Evolutionary conservation across 2,113 vertebrate genomes (phyloP), one percentile per base, ranked within the genome.

Genomic region (Lycaon pictus): DNA sequence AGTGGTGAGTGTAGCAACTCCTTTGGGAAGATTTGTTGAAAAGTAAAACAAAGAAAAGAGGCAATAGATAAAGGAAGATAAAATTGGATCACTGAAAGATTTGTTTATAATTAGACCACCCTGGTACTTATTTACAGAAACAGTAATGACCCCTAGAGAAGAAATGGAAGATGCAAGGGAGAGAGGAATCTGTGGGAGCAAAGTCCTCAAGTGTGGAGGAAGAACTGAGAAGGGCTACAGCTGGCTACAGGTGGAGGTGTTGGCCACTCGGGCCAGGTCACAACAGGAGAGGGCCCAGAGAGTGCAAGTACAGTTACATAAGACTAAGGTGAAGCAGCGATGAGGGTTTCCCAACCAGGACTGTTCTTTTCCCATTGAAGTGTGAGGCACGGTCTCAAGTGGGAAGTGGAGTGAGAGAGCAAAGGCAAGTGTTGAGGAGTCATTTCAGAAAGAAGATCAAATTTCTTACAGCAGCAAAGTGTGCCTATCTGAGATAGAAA

Each of bases 271-370:
- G 22, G 29, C 56, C n/a, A 2, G 5, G 27, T 69, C 55, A 63
- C 5, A 23, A 10, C 17, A 35, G 17, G 2, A 27, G 8, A 85
- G 4, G 27, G 3, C 5, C 0, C 11, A 25, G 12, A 76, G n/a
- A 13, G 27, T 16, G 3, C 15, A 3, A 8, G 29, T 5, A 16
- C 20, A 37, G 15, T 23, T 3, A 5, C 5, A 62, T 27, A 4
- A 1, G 4, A 29, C 0, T 32, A 20, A 62, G 2, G 23, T 0
- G 15, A 62, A 51, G 17, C 3, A 4, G 37, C 77, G 43, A n/a
- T 2, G 11, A 53, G 0, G 35, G 2, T 22, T 65, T 89, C 29
- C 27, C 8, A 11, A 9, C 0, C 15, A 3, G 15, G 8, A 16
- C 29, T 5, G 27, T 58, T 60, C 2, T 71, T 80, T 85, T 51